Base-by-base conservation (phyloP, 2,113 vertebrate species). In the Cyanoderma ruficeps region DNA sequence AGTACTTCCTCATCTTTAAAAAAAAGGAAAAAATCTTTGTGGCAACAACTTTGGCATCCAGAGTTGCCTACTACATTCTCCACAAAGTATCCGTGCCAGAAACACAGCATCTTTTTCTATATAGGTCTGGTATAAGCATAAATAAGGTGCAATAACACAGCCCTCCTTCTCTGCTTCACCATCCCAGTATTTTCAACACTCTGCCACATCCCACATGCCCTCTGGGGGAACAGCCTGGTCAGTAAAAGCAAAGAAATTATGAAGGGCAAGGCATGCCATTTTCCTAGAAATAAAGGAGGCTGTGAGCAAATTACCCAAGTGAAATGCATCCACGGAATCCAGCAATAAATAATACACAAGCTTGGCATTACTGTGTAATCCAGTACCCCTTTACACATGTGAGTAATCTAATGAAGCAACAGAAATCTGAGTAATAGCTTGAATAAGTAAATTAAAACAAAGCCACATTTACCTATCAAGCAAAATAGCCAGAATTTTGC, bases 161-260 rank as follows among this genome's bases (percentile, higher is more conserved):
- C 49, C 83, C 72, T 92, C 56, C 85, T 94, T 74, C 78, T 59
- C 68, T 70, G 74, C 42, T 80, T 85, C 82, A 76, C 83, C 53
- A 75, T 74, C 52, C 72, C 25, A 83, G 37, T 70, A 56, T 94
- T 96, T 93, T 89, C 83, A 93, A 80, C 70, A 96, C 88, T 83
- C 94, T 92, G 92, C 94, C 94, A 94, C 94, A 94, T 93, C 93
- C 92, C 96, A 95, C 93, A 96, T 96, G 96, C 93, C 93, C 93
- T 96, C 94, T 97, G 94, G 94, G 96, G 94, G 94, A 96, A 95
- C 93, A 95, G 87, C 50, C 92, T 96, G 92, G 94, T 96, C 96
- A 96, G 92, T 94, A 96, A 93, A 96, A 96, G 90, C 71, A 86
- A 88, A 92, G 90, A 94, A 93, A 96, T 92, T 72, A 94, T 39